These are phyloP conservation scores for Trochalopteron elliotii DNA, from an alignment of 2,113 vertebrate genomes.

Conservation along the genomic window DNA sequence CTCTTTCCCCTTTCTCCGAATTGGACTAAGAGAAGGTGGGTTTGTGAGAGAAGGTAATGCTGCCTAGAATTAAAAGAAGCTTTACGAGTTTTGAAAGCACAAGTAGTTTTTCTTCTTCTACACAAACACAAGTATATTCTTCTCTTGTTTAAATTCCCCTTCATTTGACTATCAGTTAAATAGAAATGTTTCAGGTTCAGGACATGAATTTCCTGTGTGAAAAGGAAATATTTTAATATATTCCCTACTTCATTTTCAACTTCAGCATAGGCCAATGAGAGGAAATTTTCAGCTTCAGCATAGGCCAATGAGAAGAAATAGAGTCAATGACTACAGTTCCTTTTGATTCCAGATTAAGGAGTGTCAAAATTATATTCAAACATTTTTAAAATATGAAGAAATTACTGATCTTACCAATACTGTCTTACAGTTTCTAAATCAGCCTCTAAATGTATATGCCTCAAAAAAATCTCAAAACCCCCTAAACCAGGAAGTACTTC, in stretches of 20 bases:
- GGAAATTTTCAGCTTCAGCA: background rate
- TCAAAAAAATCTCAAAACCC: background rate
- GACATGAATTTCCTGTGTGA: background rate
- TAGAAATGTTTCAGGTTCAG: background rate
- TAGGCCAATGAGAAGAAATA: background rate
- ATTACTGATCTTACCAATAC: background rate
- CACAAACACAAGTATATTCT: background rate
- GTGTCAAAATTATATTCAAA: background rate
- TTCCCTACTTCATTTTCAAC: background rate
- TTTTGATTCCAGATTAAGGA: background rate
- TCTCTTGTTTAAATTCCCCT: background rate
- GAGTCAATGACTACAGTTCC: background rate
- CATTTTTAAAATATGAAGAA: background rate
- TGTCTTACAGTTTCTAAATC: background rate
- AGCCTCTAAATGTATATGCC: background rate
- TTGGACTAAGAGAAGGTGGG: slow-evolving; percentile 93
- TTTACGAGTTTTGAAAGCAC: background rate
- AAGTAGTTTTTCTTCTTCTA: background rate
- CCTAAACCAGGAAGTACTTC: background rate
- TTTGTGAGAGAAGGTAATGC: slow-evolving; percentile 91
- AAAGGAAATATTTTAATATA: background rate
- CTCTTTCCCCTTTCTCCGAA: slow-evolving; percentile 94
- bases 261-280: background rate
- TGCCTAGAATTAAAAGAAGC: slow-evolving; percentile 74
- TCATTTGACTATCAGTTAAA: background rate